Conservation (phyloP, 2,888 invertebrate species). For the Melanotus villosus region DNA sequence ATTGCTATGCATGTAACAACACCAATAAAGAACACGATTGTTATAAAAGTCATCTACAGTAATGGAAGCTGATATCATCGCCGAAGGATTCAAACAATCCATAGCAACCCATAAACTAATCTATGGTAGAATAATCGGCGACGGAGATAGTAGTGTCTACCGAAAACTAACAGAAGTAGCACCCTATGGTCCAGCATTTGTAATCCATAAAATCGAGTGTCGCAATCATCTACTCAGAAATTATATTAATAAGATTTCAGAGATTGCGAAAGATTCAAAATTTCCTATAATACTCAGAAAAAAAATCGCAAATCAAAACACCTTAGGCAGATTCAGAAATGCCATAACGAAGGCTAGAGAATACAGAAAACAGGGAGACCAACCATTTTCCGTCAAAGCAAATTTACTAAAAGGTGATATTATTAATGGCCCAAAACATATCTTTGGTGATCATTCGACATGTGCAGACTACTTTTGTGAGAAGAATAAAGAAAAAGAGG, state of each 20-base stretch:
- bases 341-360: conserved; percentile 21
- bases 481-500: neutral
- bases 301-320: neutral
- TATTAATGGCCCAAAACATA: neutral
- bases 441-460: conserved; percentile 3
- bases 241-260: too few relatives aligned
- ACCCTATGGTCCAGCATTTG: too few relatives aligned
- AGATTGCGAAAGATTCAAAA: too few relatives aligned
- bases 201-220: neutral
- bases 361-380: conserved; percentile 9
- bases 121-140: too few relatives aligned
- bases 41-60: conserved; percentile 51
- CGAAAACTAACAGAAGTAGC: too few relatives aligned
- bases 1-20: too few relatives aligned
- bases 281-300: neutral
- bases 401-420: neutral
- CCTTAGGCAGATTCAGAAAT: conserved; percentile 19
- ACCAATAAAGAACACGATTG: too few relatives aligned
- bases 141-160: too few relatives aligned
- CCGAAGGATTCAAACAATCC: too few relatives aligned
- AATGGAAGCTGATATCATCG: too few relatives aligned
- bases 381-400: neutral
- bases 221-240: too few relatives aligned
- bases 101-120: too few relatives aligned
- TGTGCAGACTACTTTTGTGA: conserved; percentile 5